A percentile compares a stretch with the other conserved stretches of the same genome.
Conservation (phyloP, 2,888 invertebrate genomes). For the Muscina levida region DNA sequence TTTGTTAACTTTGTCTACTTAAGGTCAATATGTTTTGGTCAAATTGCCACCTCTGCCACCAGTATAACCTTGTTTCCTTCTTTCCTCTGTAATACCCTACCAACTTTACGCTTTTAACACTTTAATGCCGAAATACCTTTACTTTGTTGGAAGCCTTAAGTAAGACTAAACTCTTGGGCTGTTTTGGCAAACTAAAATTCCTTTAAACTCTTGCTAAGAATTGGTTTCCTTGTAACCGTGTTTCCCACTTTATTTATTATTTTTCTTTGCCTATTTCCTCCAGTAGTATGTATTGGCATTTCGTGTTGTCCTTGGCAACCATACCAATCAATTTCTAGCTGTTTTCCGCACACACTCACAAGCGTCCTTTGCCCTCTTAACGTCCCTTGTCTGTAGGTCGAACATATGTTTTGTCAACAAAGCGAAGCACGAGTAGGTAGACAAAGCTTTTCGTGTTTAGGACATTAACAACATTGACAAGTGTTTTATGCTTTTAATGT, state of each 20-base stretch:
- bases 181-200: slow-evolving; percentile 49
- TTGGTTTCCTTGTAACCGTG: slow-evolving; percentile 56
- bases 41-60: slow-evolving; percentile 8
- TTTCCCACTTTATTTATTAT: slow-evolving; percentile 1
- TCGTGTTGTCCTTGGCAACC: slow-evolving; percentile 42
- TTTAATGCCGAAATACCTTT: slow-evolving; percentile 48
- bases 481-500: background rate
- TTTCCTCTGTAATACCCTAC: background rate
- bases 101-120: background rate
- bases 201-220: slow-evolving; percentile 39
- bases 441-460: slow-evolving; percentile 23
- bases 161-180: slow-evolving; percentile 49
- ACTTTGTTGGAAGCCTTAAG: slow-evolving; percentile 43
- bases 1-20: background rate
- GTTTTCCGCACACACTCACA: background rate
- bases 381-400: background rate
- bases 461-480: slow-evolving; percentile 5
- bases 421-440: background rate
- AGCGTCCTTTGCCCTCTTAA: background rate
- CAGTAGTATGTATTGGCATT: slow-evolving; percentile 59
- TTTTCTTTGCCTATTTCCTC: slow-evolving; percentile 3
- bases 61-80: background rate
- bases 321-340: slow-evolving; percentile 27
- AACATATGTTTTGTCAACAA: slow-evolving; percentile 38
- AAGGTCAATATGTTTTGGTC: slow-evolving; percentile 44